Evolutionary conservation across 2,797 vertebrate genomes (phyloP), one percentile per base, ranked within the genome.

Genomic region (Spea hammondii): DNA sequence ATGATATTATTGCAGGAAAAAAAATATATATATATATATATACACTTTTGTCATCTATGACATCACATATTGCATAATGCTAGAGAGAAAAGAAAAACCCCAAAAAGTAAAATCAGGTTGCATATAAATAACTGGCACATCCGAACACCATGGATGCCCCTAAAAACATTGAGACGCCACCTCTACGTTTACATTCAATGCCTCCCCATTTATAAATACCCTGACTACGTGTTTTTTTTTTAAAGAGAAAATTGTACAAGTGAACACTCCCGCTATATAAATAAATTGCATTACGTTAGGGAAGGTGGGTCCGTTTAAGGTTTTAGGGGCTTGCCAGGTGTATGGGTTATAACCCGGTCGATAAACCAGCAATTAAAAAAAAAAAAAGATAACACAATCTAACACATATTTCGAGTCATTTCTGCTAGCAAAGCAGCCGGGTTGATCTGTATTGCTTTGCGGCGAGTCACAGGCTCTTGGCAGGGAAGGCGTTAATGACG

Each of bases 81-180:
- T 49, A 74, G 14, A 65, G 46, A 75, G 5, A 32, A 71, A 70
- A 54, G 6, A 32, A 77, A 70, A 77, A 66, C 76, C 64, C 76
- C 57, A 53, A 5, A 51, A 49, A 5, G 1, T 32, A 60, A 67
- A 8, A 8, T 6, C 50, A 78, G 12, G 45, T 78, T 78, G 77
- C 77, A 78, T 66, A 72, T 66, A 54, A 50, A 60, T 7, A 32
- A 69, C 54, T 12, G 32, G 32, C 32, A 53, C 51, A 53, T 7
- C 51, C 10, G 3, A 7, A 53, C 51, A 53, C 51, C 51, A 53
- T 6, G 6, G 6, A 7, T 53, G 10, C 51, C 10, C 10, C 51
- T 53, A 53, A 53, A 53, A 53, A 6, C 51, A 57, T 1, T 2
- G 8, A 57, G 11, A 10, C 5, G 10, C 9, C 55, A 10, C n/a